Base-by-base conservation (phyloP, 2,797 vertebrate species). In the Micrastur ruficollis region DNA sequence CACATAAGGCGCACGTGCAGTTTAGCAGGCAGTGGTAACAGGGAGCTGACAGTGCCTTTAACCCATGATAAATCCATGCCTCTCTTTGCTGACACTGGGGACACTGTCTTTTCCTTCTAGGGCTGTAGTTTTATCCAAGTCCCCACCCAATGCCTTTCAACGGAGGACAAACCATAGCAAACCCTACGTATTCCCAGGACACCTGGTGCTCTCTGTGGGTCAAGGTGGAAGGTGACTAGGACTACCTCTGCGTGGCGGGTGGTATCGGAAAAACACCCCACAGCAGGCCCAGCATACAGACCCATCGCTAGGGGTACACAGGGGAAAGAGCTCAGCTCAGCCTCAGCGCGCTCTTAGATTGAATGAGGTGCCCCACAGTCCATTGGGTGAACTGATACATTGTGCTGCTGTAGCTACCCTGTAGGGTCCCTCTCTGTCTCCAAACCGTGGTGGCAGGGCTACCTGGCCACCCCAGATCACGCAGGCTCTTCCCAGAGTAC, bases 101-200 rank as follows among this genome's bases (percentile, higher is more conserved):
- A 59, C 2, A 1, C 5, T 31, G 49, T 36, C 6, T 65, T 78
- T 29, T 59, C n/a, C 26, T 80, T 38, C 17, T 26, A 44, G 14
- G 31, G 11, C 10, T 94, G 31, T 66, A 38, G 10, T 67, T 95
- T 89, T 67, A 38, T 47, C 38, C 56, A 47, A 14, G 23, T 70
- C 34, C 56, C 31, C 6, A 32, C 12, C 4, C 55, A 59, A 3
- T 36, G 11, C 12, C 29, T 65, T 82, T 72, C 12, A 70, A 68
- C 32, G 63, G 29, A 63, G 36, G 31, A 71, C 26, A 78, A 67
- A 23, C 21, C 4, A 1, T 27, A 53, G 38, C 56, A 86, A 52
- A 4, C 6, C 10, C 17, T 68, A 5, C 0, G 0, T 32, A 18
- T 8, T 56, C 20, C 9, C 6, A 61, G 18, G 26, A 42, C 22